phyloP scores from a whole-genome alignment of 2,888 invertebrate genomes.

The Tenthredo notha region DNA sequence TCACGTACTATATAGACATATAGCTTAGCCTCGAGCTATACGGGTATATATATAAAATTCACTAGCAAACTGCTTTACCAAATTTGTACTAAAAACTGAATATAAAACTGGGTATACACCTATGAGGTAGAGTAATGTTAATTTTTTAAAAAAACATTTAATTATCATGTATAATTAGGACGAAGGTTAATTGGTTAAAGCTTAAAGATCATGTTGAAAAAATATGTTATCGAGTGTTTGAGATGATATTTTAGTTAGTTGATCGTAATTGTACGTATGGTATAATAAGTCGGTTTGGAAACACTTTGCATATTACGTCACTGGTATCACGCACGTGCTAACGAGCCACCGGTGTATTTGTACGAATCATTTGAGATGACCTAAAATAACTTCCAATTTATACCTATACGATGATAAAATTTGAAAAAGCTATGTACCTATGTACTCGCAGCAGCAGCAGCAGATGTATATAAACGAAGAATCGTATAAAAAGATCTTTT shows the following conservation, averaged over 20 bases:
- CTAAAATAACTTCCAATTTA: conserved; percentile 17
- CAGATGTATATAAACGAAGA: background rate
- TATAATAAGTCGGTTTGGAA: background rate
- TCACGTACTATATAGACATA: background rate
- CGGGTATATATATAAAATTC: background rate
- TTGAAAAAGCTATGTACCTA: background rate
- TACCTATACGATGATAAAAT: background rate
- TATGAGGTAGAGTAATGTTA: background rate
- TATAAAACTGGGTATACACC: background rate
- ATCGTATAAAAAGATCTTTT: conserved; percentile 17
- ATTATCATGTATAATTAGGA: conserved; percentile 3
- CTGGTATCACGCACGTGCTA: conserved; percentile 29
- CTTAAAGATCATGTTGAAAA: background rate
- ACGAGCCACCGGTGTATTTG: conserved; percentile 5
- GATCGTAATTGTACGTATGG: background rate
- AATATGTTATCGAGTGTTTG: background rate
- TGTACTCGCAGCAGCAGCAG: no score
- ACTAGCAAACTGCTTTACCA: background rate
- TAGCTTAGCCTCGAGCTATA: background rate
- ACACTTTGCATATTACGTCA: background rate
- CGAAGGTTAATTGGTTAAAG: background rate
- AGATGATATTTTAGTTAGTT: background rate
- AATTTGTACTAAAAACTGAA: background rate
- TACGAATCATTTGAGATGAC: conserved; percentile 35
- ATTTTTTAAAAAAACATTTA: background rate